Evolutionary conservation across 1,140 invertebrate genomes (phyloP).

Genomic region (Drosophila persimilis): DNA sequence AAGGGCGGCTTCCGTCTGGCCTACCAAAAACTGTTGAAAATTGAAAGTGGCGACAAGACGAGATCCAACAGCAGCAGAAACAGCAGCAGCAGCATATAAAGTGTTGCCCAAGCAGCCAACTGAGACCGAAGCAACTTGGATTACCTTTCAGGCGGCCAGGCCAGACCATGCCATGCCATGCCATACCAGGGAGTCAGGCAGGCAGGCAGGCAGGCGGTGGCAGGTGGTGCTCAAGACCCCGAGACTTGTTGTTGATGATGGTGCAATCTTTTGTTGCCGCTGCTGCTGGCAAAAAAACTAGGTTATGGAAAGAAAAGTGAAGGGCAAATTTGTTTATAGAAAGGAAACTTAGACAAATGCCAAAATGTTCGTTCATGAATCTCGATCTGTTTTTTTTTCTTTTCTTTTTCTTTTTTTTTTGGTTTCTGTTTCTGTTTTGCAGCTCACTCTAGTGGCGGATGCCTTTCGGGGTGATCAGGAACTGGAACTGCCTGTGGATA

Average conservation of each 20-base stretch:
- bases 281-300: constrained; percentile 72
- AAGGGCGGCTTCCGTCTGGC: constrained; percentile 4
- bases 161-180: neutral
- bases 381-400: constrained; percentile 1
- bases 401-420: neutral
- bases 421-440: constrained; percentile 10
- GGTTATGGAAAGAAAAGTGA: constrained; percentile 82
- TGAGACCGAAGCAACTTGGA: constrained; percentile 74
- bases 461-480: constrained; percentile 73
- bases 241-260: constrained; percentile 65
- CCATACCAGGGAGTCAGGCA: no score
- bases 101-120: constrained; percentile 76
- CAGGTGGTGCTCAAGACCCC: constrained; percentile 39
- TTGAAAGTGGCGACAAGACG: constrained; percentile 53
- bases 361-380: constrained; percentile 37
- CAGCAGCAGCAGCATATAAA: constrained; percentile 33
- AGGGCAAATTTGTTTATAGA: constrained; percentile 74
- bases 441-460: constrained; percentile 78
- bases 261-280: constrained; percentile 67
- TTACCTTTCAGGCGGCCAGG: constrained; percentile 65
- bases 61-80: constrained; percentile 7
- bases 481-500: constrained; percentile 76
- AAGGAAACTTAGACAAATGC: constrained; percentile 66
- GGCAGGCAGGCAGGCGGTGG: constrained; percentile 3
- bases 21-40: constrained; percentile 59